Base-by-base conservation (phyloP, 1,140 invertebrate genomes). In the Sycophila sp. region DNA sequence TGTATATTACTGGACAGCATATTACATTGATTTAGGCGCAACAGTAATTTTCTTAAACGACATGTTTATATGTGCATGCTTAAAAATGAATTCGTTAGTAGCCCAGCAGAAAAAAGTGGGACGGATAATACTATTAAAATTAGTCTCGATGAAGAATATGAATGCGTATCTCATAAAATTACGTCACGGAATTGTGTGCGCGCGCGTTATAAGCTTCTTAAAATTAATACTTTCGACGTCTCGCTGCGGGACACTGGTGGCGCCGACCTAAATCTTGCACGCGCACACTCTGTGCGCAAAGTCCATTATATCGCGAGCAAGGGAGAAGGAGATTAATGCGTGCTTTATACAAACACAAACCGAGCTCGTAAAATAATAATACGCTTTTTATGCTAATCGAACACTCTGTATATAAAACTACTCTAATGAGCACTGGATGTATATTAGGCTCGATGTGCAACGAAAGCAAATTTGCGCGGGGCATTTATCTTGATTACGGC, bases 191-290 rank as follows among this genome's bases (percentile, higher is more conserved):
- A 1, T 1, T 4, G 4, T 15, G 26, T 6, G 22, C 19, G 28
- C 22, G n/a, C n/a, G n/a, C n/a, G n/a, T n/a, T n/a, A 40, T 67
- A 69, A 60, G 66, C 65, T 34, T 68, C 65, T 68, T 68, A 36
- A 60, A 60, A 69, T 40, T 30, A 60, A 60, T 32, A 53, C 56
- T 28, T 66, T 66, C 24, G 26, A 59, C 30, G 40, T 6, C 11
- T 22, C 42, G 13, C 28, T 13, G 24, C 17, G 13, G 51, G 40
- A 49, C 4, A 13, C 15, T 10, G 17, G 10, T 38, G 38, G 53
- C 32, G 55, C 42, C 55, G 55, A 68, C 51, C 38, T 51, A 59
- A 67, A 67, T 59, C 65, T 34, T 55, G 5, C 34, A 19, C 19
- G 15, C n/a, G 34, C 32, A 38, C 19, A 38, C 28, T 10, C 26